These are phyloP conservation scores for Watsonalla cultraria DNA, from an alignment of 2,888 invertebrate genomes.

Conservation along the genomic window DNA sequence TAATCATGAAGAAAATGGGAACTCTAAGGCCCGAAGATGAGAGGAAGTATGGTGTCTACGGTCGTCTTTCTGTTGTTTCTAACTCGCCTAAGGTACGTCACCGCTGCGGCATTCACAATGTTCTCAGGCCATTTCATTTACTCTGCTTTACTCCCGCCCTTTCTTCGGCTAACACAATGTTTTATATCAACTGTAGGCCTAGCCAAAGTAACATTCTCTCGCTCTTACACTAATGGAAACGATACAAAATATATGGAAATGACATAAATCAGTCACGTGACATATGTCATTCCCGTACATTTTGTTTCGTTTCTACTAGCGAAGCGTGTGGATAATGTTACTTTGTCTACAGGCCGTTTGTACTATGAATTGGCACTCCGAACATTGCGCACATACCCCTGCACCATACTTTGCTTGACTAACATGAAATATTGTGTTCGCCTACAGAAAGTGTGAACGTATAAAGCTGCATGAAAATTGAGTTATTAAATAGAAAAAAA, in stretches of 20 bases:
- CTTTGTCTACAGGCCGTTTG: constrained; percentile 5
- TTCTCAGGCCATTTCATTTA: constrained; percentile 50
- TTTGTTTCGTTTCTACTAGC: no score
- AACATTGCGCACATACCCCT: constrained; percentile 29
- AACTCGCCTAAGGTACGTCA: constrained; percentile 54
- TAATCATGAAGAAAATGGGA: constrained; percentile 83
- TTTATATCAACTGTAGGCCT: constrained; percentile 11
- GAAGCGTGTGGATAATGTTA: no score
- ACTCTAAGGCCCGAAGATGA: constrained; percentile 81
- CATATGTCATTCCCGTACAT: no score
- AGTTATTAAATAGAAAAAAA: constrained; percentile 39
- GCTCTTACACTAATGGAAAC: no score
- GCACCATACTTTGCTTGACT: constrained; percentile 5
- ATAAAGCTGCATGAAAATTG: constrained; percentile 36
- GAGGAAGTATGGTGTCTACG: constrained; percentile 81
- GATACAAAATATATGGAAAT: no score
- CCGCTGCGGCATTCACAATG: constrained; percentile 23
- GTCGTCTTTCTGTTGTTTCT: constrained; percentile 61
- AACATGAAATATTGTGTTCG: constrained; percentile 52
- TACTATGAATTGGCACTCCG: constrained; percentile 47
- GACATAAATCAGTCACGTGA: no score
- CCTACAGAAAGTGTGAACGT: constrained; percentile 64
- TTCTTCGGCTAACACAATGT: constrained; percentile 51
- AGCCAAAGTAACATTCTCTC: no score
- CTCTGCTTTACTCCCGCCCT: constrained; percentile 9